These are phyloP conservation scores for Galaxea fascicularis DNA, from an alignment of 92 coral and sea anemone genomes.

Conservation along the genomic window DNA sequence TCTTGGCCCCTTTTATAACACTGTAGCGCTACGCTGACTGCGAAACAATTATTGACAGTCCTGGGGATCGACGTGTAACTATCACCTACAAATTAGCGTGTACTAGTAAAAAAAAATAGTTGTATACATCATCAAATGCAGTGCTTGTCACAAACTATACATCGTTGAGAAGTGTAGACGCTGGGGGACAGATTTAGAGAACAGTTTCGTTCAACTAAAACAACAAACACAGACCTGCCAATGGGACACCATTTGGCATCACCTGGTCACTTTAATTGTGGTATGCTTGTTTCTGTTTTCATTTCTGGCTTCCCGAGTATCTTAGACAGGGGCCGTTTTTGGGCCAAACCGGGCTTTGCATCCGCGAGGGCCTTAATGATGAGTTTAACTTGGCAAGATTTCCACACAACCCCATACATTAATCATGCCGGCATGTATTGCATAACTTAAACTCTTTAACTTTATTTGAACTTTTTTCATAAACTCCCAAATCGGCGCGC, in stretches of 20 bases:
- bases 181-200: constrained; percentile 10
- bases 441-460: too few relatives aligned
- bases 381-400: too few relatives aligned
- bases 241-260: background rate
- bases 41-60: too few relatives aligned
- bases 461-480: too few relatives aligned
- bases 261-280: background rate
- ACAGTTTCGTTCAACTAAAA: background rate
- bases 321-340: background rate
- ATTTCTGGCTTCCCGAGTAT: background rate
- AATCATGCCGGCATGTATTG: too few relatives aligned
- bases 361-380: too few relatives aligned
- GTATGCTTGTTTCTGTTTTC: background rate
- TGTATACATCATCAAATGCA: background rate
- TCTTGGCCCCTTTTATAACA: too few relatives aligned
- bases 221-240: background rate
- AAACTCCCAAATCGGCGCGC: too few relatives aligned
- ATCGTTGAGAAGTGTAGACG: background rate
- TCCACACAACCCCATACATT: too few relatives aligned
- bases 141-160: background rate
- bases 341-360: too few relatives aligned
- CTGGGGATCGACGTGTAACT: too few relatives aligned
- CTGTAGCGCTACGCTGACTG: too few relatives aligned
- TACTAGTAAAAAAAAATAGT: background rate
- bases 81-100: background rate